A percentile compares a stretch with the other conserved stretches of the same genome.
Conservation (phyloP, 2,113 vertebrate species). For the Ahaetulla prasina region DNA sequence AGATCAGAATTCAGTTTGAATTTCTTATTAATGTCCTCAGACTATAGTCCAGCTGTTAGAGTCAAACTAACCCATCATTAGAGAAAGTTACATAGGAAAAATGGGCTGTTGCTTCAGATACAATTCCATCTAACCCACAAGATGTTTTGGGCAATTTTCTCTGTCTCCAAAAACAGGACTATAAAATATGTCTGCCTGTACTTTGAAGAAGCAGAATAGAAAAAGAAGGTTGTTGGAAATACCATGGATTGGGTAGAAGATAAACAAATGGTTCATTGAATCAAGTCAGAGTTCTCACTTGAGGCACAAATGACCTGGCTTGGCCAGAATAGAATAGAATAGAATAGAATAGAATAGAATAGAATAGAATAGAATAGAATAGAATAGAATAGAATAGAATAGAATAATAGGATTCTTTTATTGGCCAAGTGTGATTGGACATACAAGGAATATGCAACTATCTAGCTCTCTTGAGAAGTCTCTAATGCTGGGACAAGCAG, state of each 20-base stretch:
- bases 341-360: no score
- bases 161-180: not conserved
- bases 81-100: not conserved
- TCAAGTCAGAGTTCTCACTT: not conserved
- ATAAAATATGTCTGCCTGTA: not conserved
- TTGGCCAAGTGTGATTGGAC: no score
- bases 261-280: not conserved
- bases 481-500: not conserved
- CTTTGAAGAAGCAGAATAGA: not conserved
- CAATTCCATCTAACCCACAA: not conserved
- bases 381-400: no score
- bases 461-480: not conserved
- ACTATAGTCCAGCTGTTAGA: not conserved
- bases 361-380: no score
- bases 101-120: not conserved
- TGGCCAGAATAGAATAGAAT: no score
- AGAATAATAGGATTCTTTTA: no score
- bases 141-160: not conserved
- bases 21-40: slow-evolving; percentile 15
- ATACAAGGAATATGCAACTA: no score
- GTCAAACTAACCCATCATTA: not conserved
- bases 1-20: not conserved
- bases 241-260: not conserved
- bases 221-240: not conserved
- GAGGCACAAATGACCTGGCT: not conserved